A percentile compares a stretch with the other conserved stretches of the same genome.
Evolutionary conservation across 2,888 invertebrate species (phyloP).

Genomic region (Allophyes oxyacanthae): DNA sequence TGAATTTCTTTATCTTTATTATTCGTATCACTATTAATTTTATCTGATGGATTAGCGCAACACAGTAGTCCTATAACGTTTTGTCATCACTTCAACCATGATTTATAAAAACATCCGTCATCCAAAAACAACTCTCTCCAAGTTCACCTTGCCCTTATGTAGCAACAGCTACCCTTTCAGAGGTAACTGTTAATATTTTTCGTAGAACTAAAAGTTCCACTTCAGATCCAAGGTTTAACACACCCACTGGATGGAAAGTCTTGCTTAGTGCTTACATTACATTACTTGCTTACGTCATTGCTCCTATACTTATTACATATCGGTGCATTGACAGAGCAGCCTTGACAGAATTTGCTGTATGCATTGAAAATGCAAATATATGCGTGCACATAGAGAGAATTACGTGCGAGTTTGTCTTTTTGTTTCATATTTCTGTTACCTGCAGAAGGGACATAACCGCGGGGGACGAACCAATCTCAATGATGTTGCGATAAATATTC

Average conservation of each 20-base stretch:
- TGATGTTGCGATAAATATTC: constrained; percentile 32
- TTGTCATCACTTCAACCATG: no score
- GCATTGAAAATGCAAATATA: constrained; percentile 49
- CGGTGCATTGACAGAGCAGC: constrained; percentile 41
- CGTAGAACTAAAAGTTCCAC: constrained; percentile 1
- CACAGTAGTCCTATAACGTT: no score
- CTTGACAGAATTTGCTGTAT: constrained; percentile 35
- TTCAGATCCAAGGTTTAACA: not conserved
- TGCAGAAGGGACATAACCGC: constrained; percentile 47
- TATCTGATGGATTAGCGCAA: no score
- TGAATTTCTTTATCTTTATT: no score
- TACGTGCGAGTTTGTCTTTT: constrained; percentile 34
- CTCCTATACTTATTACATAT: constrained; percentile 10
- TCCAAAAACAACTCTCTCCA: constrained; percentile 25
- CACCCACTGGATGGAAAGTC: constrained; percentile 4
- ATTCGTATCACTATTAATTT: no score
- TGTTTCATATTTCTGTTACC: constrained; percentile 21
- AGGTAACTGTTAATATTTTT: constrained; percentile 3
- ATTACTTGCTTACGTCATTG: constrained; percentile 7
- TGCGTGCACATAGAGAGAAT: constrained; percentile 39
- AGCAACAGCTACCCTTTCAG: constrained; percentile 4
- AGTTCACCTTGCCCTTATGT: constrained; percentile 7
- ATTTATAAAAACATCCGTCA: no score
- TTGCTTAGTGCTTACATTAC: no score
- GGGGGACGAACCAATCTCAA: constrained; percentile 52